These are phyloP conservation scores for Gryllus longicercus DNA, from an alignment of 2,888 invertebrate genomes.

Conservation along the genomic window DNA sequence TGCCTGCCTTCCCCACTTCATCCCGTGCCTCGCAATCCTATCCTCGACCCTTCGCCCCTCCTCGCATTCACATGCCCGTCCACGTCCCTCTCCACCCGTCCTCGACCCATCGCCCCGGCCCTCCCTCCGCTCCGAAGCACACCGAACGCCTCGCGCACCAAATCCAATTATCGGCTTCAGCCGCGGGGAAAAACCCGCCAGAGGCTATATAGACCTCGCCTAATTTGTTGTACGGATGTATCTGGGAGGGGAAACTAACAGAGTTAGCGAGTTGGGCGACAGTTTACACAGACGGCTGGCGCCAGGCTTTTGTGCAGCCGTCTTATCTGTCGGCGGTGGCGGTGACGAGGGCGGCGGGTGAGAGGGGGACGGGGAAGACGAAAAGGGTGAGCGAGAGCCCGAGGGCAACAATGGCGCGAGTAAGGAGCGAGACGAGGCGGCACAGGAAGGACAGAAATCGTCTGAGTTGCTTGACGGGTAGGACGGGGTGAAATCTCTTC, in stretches of 20 bases:
- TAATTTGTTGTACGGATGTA: conserved; percentile 17
- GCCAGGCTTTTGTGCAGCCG: not conserved
- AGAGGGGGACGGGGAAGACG: not conserved
- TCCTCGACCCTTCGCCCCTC: no score
- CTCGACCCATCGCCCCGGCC: not conserved
- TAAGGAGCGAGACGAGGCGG: no score
- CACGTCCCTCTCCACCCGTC: not conserved
- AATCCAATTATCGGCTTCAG: conserved; percentile 3
- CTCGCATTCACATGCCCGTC: no score
- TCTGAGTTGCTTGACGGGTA: no score
- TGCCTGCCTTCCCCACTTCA: no score
- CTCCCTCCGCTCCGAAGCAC: not conserved
- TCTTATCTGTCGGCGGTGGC: not conserved
- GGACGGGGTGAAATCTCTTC: no score
- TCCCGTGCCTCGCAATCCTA: no score
- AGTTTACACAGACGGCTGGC: not conserved
- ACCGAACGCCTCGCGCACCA: not conserved
- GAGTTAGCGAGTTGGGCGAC: conserved; percentile 7
- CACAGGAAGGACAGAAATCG: no score
- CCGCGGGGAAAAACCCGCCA: not conserved
- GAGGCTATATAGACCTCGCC: not conserved
- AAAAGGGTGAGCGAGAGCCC: no score
- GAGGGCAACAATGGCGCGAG: no score
- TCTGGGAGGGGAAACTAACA: conserved; percentile 10
- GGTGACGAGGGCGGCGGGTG: not conserved